A percentile compares a stretch with the other conserved stretches of the same genome.
Conservation (phyloP, 2,888 invertebrate species). For the Microdon myrmicae region DNA sequence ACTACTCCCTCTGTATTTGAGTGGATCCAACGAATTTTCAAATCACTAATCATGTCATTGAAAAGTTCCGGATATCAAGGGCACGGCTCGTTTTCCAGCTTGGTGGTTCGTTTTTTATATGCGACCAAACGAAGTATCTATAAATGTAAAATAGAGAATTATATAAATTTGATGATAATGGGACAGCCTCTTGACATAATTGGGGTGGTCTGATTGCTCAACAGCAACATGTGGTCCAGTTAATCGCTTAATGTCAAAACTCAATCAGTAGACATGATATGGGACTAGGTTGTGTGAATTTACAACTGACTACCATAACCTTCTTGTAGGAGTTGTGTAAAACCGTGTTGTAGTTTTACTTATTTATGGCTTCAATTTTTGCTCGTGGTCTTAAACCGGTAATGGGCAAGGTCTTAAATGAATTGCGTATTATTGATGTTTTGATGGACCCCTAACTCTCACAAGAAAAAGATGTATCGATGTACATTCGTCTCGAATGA, state of each 20-base stretch:
- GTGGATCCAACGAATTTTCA: background rate
- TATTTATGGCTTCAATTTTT: too few relatives aligned
- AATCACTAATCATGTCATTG: constrained; percentile 8
- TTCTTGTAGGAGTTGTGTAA: too few relatives aligned
- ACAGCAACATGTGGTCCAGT: constrained; percentile 34
- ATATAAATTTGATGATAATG: constrained; percentile 47
- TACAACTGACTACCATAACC: too few relatives aligned
- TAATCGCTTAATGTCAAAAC: too few relatives aligned
- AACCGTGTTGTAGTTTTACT: too few relatives aligned
- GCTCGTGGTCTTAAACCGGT: too few relatives aligned
- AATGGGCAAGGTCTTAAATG: background rate
- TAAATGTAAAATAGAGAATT: constrained; percentile 49
- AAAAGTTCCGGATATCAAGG: constrained; percentile 12
- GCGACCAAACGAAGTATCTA: constrained; percentile 33
- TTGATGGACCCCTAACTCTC: background rate
- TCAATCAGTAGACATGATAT: too few relatives aligned
- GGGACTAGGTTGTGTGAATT: too few relatives aligned
- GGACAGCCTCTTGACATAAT: constrained; percentile 41
- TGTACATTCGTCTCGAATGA: too few relatives aligned
- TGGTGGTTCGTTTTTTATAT: constrained; percentile 38
- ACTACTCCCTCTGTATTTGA: background rate
- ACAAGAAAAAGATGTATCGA: too few relatives aligned
- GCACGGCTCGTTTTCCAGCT: constrained; percentile 15
- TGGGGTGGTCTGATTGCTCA: constrained; percentile 42
- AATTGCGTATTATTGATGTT: constrained; percentile 1